Evolutionary conservation across 2,888 invertebrate species (phyloP).

Genomic region (Junonia oenone): DNA sequence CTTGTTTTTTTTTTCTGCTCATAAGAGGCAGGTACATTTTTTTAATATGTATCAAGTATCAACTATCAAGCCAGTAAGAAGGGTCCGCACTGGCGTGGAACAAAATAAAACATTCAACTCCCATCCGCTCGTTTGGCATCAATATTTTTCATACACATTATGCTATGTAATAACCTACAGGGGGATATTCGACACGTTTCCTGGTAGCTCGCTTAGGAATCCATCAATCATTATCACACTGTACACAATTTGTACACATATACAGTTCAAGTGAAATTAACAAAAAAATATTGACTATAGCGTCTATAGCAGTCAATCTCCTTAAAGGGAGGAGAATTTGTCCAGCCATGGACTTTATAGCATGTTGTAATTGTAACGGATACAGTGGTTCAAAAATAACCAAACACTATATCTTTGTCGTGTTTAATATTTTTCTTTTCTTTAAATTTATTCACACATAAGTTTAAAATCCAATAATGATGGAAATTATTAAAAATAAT

Average conservation of each 20-base stretch:
- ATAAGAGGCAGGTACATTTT: background rate
- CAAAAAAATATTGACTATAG: background rate
- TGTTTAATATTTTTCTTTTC: too few species aligned
- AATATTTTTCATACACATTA: conserved; percentile 22
- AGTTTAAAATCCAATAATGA: too few species aligned
- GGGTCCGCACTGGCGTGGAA: conserved; percentile 73
- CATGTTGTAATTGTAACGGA: too few species aligned
- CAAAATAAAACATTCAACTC: conserved; percentile 46
- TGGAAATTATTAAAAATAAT: too few species aligned
- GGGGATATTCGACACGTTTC: conserved; percentile 17
- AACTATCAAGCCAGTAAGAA: conserved; percentile 27
- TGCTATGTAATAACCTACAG: conserved; percentile 8
- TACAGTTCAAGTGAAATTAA: background rate
- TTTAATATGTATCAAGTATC: conserved; percentile 14
- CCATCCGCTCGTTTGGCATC: conserved; percentile 27
- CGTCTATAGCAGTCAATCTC: too few species aligned
- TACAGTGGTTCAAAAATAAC: too few species aligned
- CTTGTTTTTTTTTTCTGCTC: background rate
- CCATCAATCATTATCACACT: background rate
- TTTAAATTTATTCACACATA: too few species aligned
- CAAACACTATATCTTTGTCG: too few species aligned
- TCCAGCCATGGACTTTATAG: too few species aligned
- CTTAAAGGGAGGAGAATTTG: too few species aligned
- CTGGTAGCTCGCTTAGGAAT: background rate
- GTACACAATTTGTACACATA: background rate